Percentiles rank a stretch among this genome's conserved stretches.
Conservation (phyloP, 2,888 invertebrate genomes). For the Drosophila subquinaria region DNA sequence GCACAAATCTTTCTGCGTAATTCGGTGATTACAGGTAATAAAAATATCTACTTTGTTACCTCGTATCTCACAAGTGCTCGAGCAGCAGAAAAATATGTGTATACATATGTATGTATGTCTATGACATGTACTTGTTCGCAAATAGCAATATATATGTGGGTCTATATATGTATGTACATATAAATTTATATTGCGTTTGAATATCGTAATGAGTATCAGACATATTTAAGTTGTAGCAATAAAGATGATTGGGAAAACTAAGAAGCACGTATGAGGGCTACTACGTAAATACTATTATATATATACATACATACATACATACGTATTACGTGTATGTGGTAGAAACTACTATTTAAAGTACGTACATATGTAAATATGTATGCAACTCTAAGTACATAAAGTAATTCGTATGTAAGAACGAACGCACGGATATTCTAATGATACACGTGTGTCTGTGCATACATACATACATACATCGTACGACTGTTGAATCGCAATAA, state of each 20-base stretch:
- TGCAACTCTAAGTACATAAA: constrained; percentile 9
- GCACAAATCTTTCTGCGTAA: constrained; percentile 8
- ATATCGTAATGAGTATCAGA: constrained; percentile 9
- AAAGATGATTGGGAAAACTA: background rate
- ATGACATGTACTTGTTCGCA: background rate
- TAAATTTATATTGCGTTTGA: constrained; percentile 3
- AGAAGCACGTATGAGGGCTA: constrained; percentile 6
- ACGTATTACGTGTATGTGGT: background rate
- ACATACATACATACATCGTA: constrained; percentile 9
- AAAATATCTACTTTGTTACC: constrained; percentile 23
- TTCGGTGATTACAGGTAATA: constrained; percentile 15
- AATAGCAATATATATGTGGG: constrained; percentile 4
- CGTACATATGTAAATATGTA: constrained; percentile 7
- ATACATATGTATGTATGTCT: background rate
- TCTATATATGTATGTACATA: background rate
- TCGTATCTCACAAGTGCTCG: constrained; percentile 12
- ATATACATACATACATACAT: constrained; percentile 3
- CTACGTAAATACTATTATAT: constrained; percentile 8
- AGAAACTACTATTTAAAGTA: background rate
- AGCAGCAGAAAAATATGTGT: constrained; percentile 7
- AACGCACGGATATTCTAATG: constrained; percentile 2
- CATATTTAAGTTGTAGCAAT: constrained; percentile 1
- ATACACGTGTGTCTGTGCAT: constrained; percentile 27
- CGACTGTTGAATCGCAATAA: constrained; percentile 19
- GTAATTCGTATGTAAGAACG: constrained; percentile 9